These are phyloP conservation scores for Lucilia sericata DNA, from an alignment of 1,140 invertebrate genomes.

Conservation along the genomic window DNA sequence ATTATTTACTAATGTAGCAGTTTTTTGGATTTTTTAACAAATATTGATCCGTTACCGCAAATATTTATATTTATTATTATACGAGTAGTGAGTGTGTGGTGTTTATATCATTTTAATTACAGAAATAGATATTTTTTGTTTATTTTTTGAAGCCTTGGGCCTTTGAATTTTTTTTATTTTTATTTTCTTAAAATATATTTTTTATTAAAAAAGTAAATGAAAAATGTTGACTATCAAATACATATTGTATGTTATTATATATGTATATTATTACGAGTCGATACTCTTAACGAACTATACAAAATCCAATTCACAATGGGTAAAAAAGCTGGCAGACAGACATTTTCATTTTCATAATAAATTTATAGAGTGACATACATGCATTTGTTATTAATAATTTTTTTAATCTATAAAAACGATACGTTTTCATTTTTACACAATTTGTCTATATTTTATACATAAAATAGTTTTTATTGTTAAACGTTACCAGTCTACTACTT, in stretches of 20 bases:
- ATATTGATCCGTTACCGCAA: slow-evolving; percentile 35
- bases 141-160: neutral
- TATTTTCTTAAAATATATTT: neutral
- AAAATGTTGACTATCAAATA: slow-evolving; percentile 4
- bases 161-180: neutral
- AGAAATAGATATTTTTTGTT: neutral
- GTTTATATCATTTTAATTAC: neutral
- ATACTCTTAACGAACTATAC: no score
- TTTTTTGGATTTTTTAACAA: slow-evolving; percentile 34
- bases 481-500: no score
- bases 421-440: no score
- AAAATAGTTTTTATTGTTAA: no score
- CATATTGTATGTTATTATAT: neutral
- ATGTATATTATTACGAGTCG: neutral
- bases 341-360: no score
- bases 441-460: no score
- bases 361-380: no score
- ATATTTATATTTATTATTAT: neutral
- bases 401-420: no score
- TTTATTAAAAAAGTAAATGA: slow-evolving; percentile 21
- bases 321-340: no score
- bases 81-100: neutral
- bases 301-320: no score
- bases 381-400: no score
- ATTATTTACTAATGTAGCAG: slow-evolving; percentile 31